Evolutionary conservation across 2,888 invertebrate species (phyloP).

Genomic region (Cephus pulcher): DNA sequence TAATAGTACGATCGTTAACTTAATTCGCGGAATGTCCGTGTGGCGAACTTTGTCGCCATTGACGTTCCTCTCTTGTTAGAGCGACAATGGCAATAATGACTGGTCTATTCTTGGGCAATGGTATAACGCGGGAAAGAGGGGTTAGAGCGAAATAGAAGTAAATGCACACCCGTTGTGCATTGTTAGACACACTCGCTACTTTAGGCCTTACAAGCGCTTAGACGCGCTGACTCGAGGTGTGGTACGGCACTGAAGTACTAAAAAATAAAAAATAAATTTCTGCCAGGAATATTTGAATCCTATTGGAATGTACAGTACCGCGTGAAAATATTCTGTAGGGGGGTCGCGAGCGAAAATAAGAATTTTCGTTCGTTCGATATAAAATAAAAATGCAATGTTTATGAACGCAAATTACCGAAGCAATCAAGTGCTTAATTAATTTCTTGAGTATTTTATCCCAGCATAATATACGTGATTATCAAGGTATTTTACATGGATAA

Average conservation of each 20-base stretch:
- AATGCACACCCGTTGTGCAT: constrained; percentile 55
- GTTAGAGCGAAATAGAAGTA: constrained; percentile 24
- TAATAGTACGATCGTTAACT: constrained; percentile 56
- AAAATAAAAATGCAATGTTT: not conserved
- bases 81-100: constrained; percentile 54
- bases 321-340: too few species aligned
- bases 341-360: too few species aligned
- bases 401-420: not conserved
- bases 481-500: not conserved
- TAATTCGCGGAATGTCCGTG: constrained; percentile 26
- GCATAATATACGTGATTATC: not conserved
- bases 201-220: not conserved
- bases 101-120: constrained; percentile 48
- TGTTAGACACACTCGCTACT: constrained; percentile 38
- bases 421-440: not conserved
- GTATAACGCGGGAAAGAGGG: constrained; percentile 37
- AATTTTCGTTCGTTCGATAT: too few species aligned
- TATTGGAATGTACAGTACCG: too few species aligned
- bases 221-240: not conserved
- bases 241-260: not conserved
- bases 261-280: not conserved
- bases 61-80: constrained; percentile 30
- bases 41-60: constrained; percentile 24
- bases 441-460: not conserved
- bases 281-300: not conserved